These are phyloP conservation scores for Muraenolepis orangiensis DNA, from an alignment of 2,797 vertebrate genomes.

Conservation along the genomic window DNA sequence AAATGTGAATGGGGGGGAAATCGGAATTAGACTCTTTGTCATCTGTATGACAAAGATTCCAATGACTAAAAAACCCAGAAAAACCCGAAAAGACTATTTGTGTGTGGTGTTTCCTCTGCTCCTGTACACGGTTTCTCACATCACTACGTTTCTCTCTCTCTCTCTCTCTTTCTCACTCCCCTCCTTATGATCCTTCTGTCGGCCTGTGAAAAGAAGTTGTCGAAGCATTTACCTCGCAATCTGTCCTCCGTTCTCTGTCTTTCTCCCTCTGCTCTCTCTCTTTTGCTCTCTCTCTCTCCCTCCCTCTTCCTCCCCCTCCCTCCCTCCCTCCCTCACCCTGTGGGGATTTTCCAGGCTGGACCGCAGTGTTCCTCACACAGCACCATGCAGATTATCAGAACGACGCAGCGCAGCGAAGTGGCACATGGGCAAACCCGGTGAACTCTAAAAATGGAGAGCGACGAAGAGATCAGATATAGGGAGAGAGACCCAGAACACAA, in stretches of 20 bases:
- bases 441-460: slow-evolving; percentile 7
- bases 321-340: slow-evolving; percentile 21
- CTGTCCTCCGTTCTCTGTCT: not conserved
- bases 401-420: slow-evolving; percentile 38
- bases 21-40: slow-evolving; percentile 15
- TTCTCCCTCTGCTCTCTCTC: too few relatives aligned
- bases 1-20: slow-evolving; percentile 14
- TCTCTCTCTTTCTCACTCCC: slow-evolving; percentile 24
- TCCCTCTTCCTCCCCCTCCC: too few relatives aligned
- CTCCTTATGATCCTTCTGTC: slow-evolving; percentile 28
- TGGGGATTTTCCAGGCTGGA: slow-evolving; percentile 38
- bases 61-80: not conserved
- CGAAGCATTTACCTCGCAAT: slow-evolving; percentile 57
- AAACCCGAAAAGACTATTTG: not conserved
- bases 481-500: not conserved
- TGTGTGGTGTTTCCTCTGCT: not conserved
- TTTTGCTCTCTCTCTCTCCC: too few relatives aligned
- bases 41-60: not conserved
- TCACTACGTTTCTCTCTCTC: slow-evolving; percentile 15
- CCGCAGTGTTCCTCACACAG: slow-evolving; percentile 58
- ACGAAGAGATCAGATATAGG: not conserved
- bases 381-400: slow-evolving; percentile 50
- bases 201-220: slow-evolving; percentile 41
- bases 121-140: not conserved
- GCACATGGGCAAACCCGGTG: slow-evolving; percentile 46